Conservation (phyloP, 1,140 invertebrate species). For the Apis dorsata region DNA sequence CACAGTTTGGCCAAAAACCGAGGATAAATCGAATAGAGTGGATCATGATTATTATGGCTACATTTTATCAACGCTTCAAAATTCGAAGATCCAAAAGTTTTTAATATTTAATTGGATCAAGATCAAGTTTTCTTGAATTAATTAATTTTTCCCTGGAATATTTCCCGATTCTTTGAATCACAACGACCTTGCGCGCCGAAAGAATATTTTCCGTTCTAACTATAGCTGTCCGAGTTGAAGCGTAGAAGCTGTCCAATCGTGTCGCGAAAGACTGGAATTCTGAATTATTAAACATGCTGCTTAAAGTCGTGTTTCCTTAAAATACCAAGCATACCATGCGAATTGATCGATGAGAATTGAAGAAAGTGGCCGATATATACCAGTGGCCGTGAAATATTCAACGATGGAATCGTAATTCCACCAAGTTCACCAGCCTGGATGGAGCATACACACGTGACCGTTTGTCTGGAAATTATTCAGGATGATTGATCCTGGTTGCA, state of each 20-base stretch:
- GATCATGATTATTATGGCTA: too few species aligned
- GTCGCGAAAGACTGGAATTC: not conserved
- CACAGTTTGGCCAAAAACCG: not conserved
- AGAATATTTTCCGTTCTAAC: not conserved
- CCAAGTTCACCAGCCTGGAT: not conserved
- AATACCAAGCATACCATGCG: not conserved
- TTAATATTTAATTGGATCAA: too few species aligned
- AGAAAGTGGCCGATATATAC: constrained; percentile 10
- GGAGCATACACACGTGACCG: constrained; percentile 7
- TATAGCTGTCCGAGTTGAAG: not conserved
- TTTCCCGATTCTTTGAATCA: not conserved
- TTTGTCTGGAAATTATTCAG: constrained; percentile 24
- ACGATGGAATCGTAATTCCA: not conserved
- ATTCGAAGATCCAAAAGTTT: too few species aligned
- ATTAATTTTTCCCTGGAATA: not conserved
- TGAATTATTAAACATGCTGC: constrained; percentile 34
- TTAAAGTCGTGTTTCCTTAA: constrained; percentile 13
- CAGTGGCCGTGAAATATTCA: constrained; percentile 30
- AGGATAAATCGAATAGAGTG: too few species aligned
- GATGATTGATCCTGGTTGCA: constrained; percentile 4
- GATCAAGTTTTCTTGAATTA: not conserved
- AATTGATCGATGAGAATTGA: constrained; percentile 30
- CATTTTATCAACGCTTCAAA: too few species aligned
- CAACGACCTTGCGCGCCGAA: not conserved
- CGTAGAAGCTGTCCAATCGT: not conserved